Evolutionary conservation across 1,140 invertebrate species (phyloP).

Genomic region (Lepidurus apus): DNA sequence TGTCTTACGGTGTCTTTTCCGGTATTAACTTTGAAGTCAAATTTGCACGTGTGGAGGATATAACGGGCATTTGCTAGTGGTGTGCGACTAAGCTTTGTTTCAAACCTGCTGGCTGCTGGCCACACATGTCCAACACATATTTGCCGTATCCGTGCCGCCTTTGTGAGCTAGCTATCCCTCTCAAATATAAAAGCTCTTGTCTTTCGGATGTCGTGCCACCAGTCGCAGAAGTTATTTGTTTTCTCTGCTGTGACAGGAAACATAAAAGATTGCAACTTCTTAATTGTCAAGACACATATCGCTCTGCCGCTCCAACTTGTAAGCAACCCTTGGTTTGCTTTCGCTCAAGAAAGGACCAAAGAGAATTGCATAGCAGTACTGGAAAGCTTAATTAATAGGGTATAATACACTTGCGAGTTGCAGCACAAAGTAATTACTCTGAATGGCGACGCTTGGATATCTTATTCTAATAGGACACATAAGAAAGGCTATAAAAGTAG

Average conservation of each 20-base stretch:
- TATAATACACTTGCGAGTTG: too few relatives aligned
- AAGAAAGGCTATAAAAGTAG: not conserved
- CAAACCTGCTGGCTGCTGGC: not conserved
- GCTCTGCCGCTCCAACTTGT: not conserved
- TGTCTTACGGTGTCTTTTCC: not conserved
- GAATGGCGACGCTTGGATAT: not conserved
- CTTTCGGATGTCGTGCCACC: not conserved
- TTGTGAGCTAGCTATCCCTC: not conserved
- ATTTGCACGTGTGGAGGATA: not conserved
- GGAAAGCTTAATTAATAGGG: too few relatives aligned
- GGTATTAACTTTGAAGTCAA: not conserved
- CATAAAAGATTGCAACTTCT: not conserved
- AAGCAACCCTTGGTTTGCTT: not conserved
- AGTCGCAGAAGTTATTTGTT: not conserved
- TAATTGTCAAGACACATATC: not conserved
- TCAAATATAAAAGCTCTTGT: not conserved
- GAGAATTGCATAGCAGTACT: not conserved
- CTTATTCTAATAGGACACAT: not conserved
- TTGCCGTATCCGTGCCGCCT: not conserved
- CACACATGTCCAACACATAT: not conserved
- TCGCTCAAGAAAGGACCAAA: not conserved
- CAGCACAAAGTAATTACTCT: not conserved
- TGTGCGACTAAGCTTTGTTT: not conserved
- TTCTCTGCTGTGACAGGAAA: conserved; percentile 6
- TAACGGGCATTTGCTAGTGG: not conserved